A percentile compares a stretch with the other conserved stretches of the same genome.
phyloP scores from a whole-genome alignment of 2,113 vertebrate species.

The Bettongia penicillata region DNA sequence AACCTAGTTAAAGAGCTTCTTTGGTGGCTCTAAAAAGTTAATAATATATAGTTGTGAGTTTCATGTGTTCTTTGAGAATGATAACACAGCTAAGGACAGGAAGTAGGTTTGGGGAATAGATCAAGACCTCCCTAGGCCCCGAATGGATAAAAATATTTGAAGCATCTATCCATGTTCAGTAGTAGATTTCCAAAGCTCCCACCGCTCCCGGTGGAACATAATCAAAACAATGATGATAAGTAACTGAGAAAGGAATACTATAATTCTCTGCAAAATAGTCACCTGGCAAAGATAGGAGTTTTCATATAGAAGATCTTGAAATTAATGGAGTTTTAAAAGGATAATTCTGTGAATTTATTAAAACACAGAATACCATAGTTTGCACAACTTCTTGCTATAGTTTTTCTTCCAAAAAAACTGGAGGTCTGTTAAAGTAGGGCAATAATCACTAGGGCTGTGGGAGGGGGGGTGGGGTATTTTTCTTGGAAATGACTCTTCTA shows the following conservation, averaged over 20 bases:
- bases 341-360: background rate
- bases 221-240: slow-evolving; percentile 13
- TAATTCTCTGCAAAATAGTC: background rate
- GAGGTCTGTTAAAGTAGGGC: too few relatives aligned
- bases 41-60: background rate
- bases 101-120: background rate
- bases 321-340: background rate
- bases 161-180: background rate
- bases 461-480: too few relatives aligned
- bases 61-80: background rate
- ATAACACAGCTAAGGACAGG: background rate
- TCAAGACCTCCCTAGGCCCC: background rate
- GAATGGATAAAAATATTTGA: background rate
- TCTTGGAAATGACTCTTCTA: too few relatives aligned
- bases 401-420: background rate
- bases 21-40: background rate
- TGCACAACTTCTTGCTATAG: background rate
- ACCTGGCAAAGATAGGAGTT: background rate
- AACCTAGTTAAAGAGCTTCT: background rate
- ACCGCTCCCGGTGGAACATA: background rate
- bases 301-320: background rate
- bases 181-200: background rate
- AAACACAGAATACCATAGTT: background rate
- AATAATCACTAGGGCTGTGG: too few relatives aligned
- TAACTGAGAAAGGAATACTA: background rate